Evolutionary conservation across 1,140 invertebrate species (phyloP), one percentile per base, ranked within the genome.

Genomic region (Drosophila repleta): DNA sequence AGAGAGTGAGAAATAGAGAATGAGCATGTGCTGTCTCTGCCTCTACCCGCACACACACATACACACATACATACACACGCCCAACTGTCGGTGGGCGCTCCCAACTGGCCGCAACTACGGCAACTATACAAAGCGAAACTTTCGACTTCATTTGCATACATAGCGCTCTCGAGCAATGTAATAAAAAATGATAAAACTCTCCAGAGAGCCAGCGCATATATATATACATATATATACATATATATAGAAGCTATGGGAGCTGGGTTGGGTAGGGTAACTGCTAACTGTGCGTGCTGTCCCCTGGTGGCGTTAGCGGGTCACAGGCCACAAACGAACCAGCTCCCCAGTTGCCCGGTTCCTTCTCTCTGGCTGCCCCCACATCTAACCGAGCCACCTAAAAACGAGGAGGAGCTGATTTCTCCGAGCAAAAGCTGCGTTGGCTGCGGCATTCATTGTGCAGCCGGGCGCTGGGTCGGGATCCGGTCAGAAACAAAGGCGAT

Each of bases 121-220:
- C 76, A 65, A 70, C 74, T 80, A 82, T 76, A 88, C 83, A 88
- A 88, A 88, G 83, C 64, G 76, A 88, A 88, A 88, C 83, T 88
- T 88, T 88, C 83, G 73, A 79, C 84, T 88, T 88, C 83, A 88
- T 88, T 88, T 88, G 83, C 83, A 88, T 88, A 88, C 83, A 88
- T 88, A 88, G 83, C 84, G 83, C 83, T 83, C 83, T 88, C 83
- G 78, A 88, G 83, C 87, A 88, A 74, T 74, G 83, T 83, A 88
- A 88, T 88, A 88, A 88, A 87, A 88, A 88, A 88, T 88, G 83
- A 88, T 88, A 88, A 88, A 88, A 88, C 81, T 79, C 83, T 88
- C 83, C 15, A 53, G 80, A 79, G 81, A 84, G 62, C n/a, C 7
- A 51, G 60, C 55, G 32, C 26, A 73, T 52, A 49, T 21, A 62